Conservation (phyloP, 2,113 vertebrate genomes). For the Spheniscus mendiculus region DNA sequence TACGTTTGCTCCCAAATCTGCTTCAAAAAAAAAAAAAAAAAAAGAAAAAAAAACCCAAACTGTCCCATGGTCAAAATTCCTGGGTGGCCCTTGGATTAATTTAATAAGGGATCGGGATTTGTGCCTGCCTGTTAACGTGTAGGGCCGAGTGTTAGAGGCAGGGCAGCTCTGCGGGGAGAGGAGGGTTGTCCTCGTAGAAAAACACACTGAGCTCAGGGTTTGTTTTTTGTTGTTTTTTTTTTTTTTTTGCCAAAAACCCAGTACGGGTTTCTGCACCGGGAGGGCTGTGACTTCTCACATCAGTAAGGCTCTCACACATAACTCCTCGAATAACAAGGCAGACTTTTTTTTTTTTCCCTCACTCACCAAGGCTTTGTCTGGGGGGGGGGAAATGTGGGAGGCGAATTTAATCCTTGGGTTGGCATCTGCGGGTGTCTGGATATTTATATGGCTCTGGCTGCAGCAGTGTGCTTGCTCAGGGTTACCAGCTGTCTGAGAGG, state of each 20-base stretch:
- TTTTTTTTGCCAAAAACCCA: neutral
- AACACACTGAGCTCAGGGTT: fast-evolving
- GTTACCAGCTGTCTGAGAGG: slow-evolving; percentile 16
- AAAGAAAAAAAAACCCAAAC: fast-evolving
- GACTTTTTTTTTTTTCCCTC: neutral
- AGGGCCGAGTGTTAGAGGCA: neutral
- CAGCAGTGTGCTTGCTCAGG: neutral
- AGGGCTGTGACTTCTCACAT: neutral
- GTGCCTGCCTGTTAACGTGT: neutral
- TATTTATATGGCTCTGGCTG: slow-evolving; percentile 12
- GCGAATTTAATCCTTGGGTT: neutral
- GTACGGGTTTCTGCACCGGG: fast-evolving
- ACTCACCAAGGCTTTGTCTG: neutral
- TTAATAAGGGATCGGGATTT: neutral
- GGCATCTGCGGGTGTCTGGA: slow-evolving; percentile 5
- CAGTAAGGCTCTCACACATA: neutral
- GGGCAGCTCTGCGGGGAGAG: neutral
- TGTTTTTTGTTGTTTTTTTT: too few relatives aligned
- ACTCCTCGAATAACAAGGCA: neutral
- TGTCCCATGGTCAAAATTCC: neutral
- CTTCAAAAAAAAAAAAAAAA: neutral
- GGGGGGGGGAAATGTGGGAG: neutral
- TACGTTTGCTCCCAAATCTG: neutral
- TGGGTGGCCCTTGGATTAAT: neutral
- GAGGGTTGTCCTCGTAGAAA: neutral